phyloP scores from a whole-genome alignment of 2,113 vertebrate species.

The Siniperca knerii region DNA sequence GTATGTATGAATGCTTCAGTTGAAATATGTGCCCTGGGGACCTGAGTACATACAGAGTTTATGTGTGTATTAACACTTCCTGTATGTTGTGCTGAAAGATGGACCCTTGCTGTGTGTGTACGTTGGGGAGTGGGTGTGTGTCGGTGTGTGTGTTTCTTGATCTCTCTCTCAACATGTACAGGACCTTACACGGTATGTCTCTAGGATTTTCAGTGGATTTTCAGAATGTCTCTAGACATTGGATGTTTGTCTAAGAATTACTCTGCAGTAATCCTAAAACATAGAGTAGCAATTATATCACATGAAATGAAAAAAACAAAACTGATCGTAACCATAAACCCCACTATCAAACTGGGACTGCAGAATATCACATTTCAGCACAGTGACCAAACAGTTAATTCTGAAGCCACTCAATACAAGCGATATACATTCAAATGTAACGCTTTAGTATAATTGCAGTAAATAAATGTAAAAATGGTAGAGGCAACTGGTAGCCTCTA shows the following conservation, averaged over 20 bases:
- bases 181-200: not conserved
- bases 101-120: not conserved
- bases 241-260: conserved; percentile 10
- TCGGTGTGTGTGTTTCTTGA: conserved; percentile 9
- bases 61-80: conserved; percentile 27
- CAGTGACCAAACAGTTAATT: not conserved
- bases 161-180: conserved; percentile 3
- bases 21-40: conserved; percentile 59
- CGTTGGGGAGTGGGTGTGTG: not conserved
- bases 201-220: conserved; percentile 13
- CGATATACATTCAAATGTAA: not conserved
- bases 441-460: not conserved
- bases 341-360: not conserved
- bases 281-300: not conserved
- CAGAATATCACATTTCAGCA: not conserved
- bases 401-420: not conserved
- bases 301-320: not conserved
- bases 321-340: not conserved
- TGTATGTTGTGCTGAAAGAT: conserved; percentile 22
- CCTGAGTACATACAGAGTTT: conserved; percentile 10
- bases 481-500: not conserved
- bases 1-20: conserved; percentile 34
- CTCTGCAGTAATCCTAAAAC: not conserved
- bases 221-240: not conserved
- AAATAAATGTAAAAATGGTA: too few relatives aligned